These are phyloP conservation scores for Homalodisca vitripennis DNA, from an alignment of 1,140 invertebrate species.

Conservation along the genomic window DNA sequence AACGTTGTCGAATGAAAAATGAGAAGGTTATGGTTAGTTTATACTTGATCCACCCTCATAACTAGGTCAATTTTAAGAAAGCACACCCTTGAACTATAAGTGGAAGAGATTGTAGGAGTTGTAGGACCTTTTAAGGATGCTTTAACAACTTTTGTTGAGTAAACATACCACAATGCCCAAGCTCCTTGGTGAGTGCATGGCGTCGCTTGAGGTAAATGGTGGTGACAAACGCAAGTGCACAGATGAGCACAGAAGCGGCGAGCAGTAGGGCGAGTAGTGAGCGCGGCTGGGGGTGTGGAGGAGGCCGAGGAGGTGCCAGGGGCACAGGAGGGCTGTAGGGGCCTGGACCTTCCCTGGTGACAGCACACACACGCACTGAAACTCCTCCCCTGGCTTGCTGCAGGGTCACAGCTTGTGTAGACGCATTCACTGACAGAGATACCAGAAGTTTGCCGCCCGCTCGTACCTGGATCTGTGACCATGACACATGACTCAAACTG, in stretches of 20 bases:
- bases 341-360: slow-evolving; percentile 66
- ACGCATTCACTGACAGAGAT: not conserved
- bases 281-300: slow-evolving; percentile 46
- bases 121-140: too few relatives aligned
- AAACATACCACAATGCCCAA: slow-evolving; percentile 36
- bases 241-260: slow-evolving; percentile 64
- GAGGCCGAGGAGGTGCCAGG: not conserved
- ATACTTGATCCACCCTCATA: too few relatives aligned
- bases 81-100: too few relatives aligned
- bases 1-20: too few relatives aligned
- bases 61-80: too few relatives aligned
- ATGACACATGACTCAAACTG: not conserved
- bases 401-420: not conserved
- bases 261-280: slow-evolving; percentile 77
- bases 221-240: slow-evolving; percentile 58
- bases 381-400: slow-evolving; percentile 32
- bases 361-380: slow-evolving; percentile 65
- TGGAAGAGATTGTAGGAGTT: too few relatives aligned
- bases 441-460: not conserved
- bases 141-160: too few relatives aligned
- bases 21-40: too few relatives aligned
- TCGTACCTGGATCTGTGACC: not conserved
- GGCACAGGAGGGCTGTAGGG: slow-evolving; percentile 56
- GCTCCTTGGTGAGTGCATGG: slow-evolving; percentile 50
- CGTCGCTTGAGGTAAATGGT: slow-evolving; percentile 62